phyloP scores from a whole-genome alignment of 2,113 vertebrate species.

The Acanthisitta chloris region DNA sequence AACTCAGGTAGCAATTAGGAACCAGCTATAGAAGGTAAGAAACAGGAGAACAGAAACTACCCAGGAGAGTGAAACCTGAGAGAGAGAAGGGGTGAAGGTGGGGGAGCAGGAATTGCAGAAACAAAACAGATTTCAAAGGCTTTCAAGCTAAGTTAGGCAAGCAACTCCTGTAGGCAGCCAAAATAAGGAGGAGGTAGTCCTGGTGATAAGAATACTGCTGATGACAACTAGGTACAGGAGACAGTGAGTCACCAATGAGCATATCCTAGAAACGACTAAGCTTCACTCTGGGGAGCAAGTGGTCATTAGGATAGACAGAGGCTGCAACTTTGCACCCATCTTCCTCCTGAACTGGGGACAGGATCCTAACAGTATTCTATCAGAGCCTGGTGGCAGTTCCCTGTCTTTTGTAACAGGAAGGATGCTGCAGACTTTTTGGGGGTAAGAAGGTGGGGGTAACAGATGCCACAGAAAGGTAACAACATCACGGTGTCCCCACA shows the following conservation, averaged over 20 bases:
- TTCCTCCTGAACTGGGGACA: background rate
- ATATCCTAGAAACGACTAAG: background rate
- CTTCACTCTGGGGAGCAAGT: background rate
- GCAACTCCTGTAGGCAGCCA: background rate
- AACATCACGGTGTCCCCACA: background rate
- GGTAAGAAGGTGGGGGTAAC: too few species aligned
- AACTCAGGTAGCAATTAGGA: background rate
- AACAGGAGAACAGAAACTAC: background rate
- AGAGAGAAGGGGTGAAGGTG: background rate
- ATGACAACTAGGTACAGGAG: background rate
- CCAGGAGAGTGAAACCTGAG: constrained; percentile 9
- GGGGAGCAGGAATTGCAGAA: background rate
- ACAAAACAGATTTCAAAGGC: background rate
- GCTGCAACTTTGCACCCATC: background rate
- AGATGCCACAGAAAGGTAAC: too few species aligned
- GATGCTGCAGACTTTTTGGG: background rate
- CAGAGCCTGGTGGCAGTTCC: background rate
- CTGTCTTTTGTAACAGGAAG: background rate
- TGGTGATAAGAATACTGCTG: background rate
- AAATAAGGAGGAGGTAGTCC: background rate
- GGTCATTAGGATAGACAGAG: background rate
- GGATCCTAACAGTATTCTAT: background rate
- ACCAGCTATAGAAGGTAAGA: background rate
- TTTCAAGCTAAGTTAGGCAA: background rate
- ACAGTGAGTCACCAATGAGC: background rate